phyloP scores from a whole-genome alignment of 2,797 vertebrate genomes.

The Gymnopithys bicolor region DNA sequence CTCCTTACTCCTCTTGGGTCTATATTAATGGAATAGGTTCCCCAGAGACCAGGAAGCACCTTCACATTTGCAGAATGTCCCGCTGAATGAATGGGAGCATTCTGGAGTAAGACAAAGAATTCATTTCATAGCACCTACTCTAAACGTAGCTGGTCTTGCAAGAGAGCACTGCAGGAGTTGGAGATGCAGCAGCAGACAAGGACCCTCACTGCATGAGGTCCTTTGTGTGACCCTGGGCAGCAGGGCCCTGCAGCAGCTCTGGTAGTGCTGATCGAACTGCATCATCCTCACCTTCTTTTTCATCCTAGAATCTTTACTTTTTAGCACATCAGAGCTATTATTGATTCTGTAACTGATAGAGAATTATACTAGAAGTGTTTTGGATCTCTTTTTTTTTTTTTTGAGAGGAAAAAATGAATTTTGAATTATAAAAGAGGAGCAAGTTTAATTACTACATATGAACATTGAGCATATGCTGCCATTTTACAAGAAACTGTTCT shows the following conservation, averaged over 20 bases:
- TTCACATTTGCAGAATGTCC: not conserved
- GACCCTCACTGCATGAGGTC: not conserved
- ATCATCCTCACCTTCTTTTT: not conserved
- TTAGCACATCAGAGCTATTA: not conserved
- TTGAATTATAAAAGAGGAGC: not conserved
- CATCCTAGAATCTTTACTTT: not conserved
- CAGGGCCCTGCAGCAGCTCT: not conserved
- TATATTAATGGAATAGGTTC: not conserved
- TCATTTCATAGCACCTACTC: not conserved
- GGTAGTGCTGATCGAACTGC: not conserved
- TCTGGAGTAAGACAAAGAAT: not conserved
- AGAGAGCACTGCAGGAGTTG: not conserved
- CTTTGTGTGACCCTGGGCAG: not conserved
- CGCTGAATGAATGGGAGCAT: not conserved
- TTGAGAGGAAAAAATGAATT: not conserved
- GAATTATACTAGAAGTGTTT: not conserved
- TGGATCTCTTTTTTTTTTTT: not conserved
- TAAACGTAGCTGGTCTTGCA: not conserved
- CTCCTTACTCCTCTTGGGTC: not conserved
- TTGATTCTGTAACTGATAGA: not conserved
- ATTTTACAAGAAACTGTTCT: conserved; percentile 13
- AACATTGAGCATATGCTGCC: conserved; percentile 37
- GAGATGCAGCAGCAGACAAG: not conserved
- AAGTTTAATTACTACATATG: not conserved
- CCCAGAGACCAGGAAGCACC: not conserved